phyloP scores from a whole-genome alignment of 2,113 vertebrate species.

The Cnemophilus loriae region DNA sequence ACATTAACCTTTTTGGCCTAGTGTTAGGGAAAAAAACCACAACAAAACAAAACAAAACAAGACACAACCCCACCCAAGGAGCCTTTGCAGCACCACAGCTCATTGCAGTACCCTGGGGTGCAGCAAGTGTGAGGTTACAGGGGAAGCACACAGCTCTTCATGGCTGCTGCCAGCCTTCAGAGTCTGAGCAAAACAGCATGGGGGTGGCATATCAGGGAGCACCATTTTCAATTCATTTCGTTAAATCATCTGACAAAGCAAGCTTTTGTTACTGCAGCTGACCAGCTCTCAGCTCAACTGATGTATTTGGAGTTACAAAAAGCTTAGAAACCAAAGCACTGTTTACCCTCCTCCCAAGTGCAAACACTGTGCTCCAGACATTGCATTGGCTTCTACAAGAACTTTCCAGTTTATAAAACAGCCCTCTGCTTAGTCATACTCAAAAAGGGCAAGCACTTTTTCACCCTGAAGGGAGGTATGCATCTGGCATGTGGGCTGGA shows the following conservation, averaged over 20 bases:
- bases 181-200: background rate
- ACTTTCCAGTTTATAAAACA: conserved; percentile 6
- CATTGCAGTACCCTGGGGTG: background rate
- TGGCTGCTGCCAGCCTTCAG: background rate
- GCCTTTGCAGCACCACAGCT: background rate
- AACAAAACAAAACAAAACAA: background rate
- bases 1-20: background rate
- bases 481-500: background rate
- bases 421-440: conserved; percentile 16
- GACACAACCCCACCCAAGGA: background rate
- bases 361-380: background rate
- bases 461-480: conserved; percentile 22
- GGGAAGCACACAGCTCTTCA: background rate
- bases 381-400: background rate
- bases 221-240: background rate
- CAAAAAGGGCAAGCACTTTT: background rate
- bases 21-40: background rate
- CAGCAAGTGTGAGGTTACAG: background rate
- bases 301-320: background rate
- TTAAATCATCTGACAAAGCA: background rate
- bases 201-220: background rate
- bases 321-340: background rate
- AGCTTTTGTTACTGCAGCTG: background rate
- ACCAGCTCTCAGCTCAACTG: background rate
- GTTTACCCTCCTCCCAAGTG: background rate